Evolutionary conservation across 30 jellyfish, hydroid and myxozoan genomes (phyloP), one percentile per base, ranked within the genome.

Genomic region (Aurelia aurita): DNA sequence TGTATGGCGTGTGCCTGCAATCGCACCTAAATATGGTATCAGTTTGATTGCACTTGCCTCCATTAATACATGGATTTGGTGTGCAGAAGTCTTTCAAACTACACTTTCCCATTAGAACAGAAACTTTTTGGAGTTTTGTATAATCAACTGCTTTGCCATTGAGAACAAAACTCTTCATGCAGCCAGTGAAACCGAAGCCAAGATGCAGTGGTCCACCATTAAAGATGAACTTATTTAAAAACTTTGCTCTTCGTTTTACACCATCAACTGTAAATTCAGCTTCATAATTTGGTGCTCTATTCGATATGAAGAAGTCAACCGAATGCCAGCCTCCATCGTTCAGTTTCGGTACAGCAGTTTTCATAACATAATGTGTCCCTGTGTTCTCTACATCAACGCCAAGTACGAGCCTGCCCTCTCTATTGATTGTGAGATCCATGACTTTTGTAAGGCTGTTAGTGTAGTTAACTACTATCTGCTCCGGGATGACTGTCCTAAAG

Each of bases 151-250:
- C 94, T 20, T 83, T 82, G 51, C 86, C 96, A 77, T 95, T 95
- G 35, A 95, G 71, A n/a, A 76, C 68, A 45, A 95, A 63, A 63
- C 89, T 96, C 89, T 96, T 85, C 99, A 95, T 95, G 69, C 99
- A 95, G 1, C 99, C 99, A 60, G 99, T 95, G 74, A 89, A 95
- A 9, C 99, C 99, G 66, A 89, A 90, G 0, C 99, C 99, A 73
- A 88, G 44, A 65, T 95, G 92, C 27, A 95, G 55, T 19, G 91
- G 91, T 3, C 99, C 99, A 2, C 98, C 98, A 79, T 95, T 78
- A 80, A 95, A 95, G 2, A 57, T 23, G 64, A 89, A 95, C 60
- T 8, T 61, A 51, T 74, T 72, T 61, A 82, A 78, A 22, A 95
- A 43, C 84, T 82, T 77, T 31, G 99, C 53, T 57, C 90, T 76